Base-by-base conservation (phyloP, 2,888 invertebrate genomes). In the Hartigia nigra region DNA sequence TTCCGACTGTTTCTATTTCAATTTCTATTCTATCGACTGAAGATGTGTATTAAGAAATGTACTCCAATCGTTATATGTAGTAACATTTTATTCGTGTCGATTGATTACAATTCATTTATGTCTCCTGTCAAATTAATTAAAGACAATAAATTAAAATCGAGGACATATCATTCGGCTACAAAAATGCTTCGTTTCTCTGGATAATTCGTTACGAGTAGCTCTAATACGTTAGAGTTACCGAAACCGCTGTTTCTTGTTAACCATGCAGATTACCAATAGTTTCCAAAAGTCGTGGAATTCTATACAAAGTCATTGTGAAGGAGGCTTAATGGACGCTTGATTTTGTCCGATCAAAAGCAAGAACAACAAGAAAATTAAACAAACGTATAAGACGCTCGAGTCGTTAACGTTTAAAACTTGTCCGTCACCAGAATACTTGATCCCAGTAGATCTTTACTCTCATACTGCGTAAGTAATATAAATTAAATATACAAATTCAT, bases 391-490 rank as follows among this genome's bases (percentile, higher is more conserved):
- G 23, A 2, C 23, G 23, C 55, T 55, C 55, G 9, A 55, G 55
- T 55, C 31, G 72, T 72, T 72, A 31, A 72, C 4, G 32, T 72
- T 72, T 32, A 12, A 34, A 75, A 35, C 75, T 34, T 35, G 36
- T 75, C 75, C 75, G 12, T 75, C 75, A 75, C 75, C 75, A 75
- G 31, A 37, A 75, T 75, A n/a, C 37, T 31, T 34, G 12, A 12
- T 72, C 72, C 23, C 34, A 34, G 31, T 23, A 72, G 12, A 31
- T 34, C 32, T 72, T 32, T 72, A 72, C 32, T 31, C 14, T 32
- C 34, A 31, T 32, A 72, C 31, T 72, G 12, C 72, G 12, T 34
- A 72, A 72, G 72, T 72, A 72, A 72, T 69, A 31, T 1, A 31
- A 69, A 11, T n/a, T 14, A 39, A 31, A 69, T n/a, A 69, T 12